These are phyloP conservation scores for Tachina fera DNA, from an alignment of 2,888 invertebrate genomes.

Conservation along the genomic window DNA sequence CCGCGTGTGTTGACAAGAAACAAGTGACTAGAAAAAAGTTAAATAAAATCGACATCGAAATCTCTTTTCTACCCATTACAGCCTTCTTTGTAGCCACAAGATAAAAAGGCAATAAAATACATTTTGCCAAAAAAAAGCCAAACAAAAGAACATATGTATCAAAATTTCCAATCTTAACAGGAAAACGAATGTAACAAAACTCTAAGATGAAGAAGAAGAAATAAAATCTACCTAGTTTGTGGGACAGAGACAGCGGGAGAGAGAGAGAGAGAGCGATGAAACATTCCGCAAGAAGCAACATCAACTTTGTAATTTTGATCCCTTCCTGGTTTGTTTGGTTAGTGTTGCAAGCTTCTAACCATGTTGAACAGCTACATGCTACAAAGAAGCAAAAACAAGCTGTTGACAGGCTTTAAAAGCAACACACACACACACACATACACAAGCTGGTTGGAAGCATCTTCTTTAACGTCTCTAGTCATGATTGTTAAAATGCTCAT, in stretches of 20 bases:
- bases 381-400: constrained; percentile 21
- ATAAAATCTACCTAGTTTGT: not conserved
- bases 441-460: constrained; percentile 18
- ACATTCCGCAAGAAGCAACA: not conserved
- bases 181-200: constrained; percentile 28
- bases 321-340: constrained; percentile 31
- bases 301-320: constrained; percentile 18
- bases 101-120: constrained; percentile 9
- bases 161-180: constrained; percentile 49
- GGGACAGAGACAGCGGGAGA: not conserved
- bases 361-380: constrained; percentile 8
- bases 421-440: not conserved
- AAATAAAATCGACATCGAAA: constrained; percentile 12
- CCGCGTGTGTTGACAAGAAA: constrained; percentile 24
- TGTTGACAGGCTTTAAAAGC: constrained; percentile 4
- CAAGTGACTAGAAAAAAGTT: not conserved
- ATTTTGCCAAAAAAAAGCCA: not conserved
- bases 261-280: not conserved
- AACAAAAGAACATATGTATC: constrained; percentile 13
- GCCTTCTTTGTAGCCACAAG: not conserved
- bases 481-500: constrained; percentile 30
- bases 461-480: constrained; percentile 23
- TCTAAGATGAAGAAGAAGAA: not conserved
- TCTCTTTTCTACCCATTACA: not conserved
- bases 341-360: constrained; percentile 22